Conservation (phyloP, 1,140 invertebrate species). For the Leucophenga varia region DNA sequence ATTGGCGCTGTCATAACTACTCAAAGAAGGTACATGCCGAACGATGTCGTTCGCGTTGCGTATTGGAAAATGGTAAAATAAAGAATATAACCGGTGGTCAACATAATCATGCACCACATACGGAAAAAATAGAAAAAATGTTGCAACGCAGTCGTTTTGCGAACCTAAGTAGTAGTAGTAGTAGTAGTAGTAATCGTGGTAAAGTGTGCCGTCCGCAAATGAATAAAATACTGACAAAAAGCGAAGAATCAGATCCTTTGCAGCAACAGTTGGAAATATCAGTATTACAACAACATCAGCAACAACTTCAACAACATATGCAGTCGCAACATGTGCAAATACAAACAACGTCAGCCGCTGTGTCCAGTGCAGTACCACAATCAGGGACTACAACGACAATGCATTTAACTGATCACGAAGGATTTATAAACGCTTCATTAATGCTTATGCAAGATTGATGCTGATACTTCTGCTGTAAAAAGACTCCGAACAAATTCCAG, state of each 20-base stretch:
- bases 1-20: conserved; percentile 56
- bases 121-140: conserved; percentile 54
- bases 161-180: no score
- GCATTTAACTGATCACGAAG: conserved; percentile 30
- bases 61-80: conserved; percentile 44
- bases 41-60: conserved; percentile 51
- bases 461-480: no score
- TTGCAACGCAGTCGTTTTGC: conserved; percentile 41
- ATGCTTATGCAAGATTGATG: background rate
- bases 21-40: conserved; percentile 46
- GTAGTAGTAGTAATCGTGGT: no score
- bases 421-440: no score
- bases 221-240: no score
- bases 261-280: background rate
- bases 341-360: no score
- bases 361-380: no score
- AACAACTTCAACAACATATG: background rate
- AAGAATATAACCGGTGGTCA: conserved; percentile 43
- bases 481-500: no score
- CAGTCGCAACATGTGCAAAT: background rate
- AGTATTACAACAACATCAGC: conserved; percentile 1
- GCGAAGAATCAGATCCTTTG: no score
- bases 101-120: conserved; percentile 53
- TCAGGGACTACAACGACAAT: no score
- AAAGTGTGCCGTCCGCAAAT: no score